These are phyloP conservation scores for Abrostola triplasia DNA, from an alignment of 2,888 invertebrate genomes.

Conservation along the genomic window DNA sequence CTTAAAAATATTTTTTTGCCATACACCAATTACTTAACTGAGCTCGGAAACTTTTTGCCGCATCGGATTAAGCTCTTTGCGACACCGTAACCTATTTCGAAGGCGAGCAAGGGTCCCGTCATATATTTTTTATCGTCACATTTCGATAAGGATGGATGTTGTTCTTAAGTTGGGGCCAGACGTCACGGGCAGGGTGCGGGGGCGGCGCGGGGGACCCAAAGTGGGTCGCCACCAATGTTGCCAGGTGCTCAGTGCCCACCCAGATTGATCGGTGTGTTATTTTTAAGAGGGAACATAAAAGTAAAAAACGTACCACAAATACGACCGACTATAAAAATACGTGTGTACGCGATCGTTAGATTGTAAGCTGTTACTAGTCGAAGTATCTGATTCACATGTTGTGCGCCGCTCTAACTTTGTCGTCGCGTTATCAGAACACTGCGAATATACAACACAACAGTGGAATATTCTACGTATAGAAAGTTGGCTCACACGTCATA, in stretches of 20 bases:
- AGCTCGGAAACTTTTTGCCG: conserved; percentile 49
- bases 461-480: neutral
- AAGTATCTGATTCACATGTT: conserved; percentile 2
- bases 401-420: conserved; percentile 12
- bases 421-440: neutral
- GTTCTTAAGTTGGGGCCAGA: conserved; percentile 59
- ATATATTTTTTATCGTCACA: conserved; percentile 64
- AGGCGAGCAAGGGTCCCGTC: conserved; percentile 55
- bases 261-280: conserved; percentile 45
- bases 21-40: conserved; percentile 50
- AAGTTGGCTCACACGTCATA: conserved; percentile 11
- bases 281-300: conserved; percentile 40
- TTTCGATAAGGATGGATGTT: conserved; percentile 67
- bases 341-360: conserved; percentile 1
- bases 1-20: conserved; percentile 39
- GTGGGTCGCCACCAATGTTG: conserved; percentile 63
- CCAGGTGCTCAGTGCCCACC: conserved; percentile 48
- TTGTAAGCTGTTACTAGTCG: neutral
- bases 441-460: neutral
- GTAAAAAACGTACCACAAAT: conserved; percentile 13
- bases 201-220: conserved; percentile 57
- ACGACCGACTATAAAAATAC: neutral
- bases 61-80: conserved; percentile 51
- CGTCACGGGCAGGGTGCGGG: conserved; percentile 37
- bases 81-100: conserved; percentile 55